These are phyloP conservation scores for Dryobates pubescens DNA, from an alignment of 2,797 vertebrate genomes.

Conservation along the genomic window DNA sequence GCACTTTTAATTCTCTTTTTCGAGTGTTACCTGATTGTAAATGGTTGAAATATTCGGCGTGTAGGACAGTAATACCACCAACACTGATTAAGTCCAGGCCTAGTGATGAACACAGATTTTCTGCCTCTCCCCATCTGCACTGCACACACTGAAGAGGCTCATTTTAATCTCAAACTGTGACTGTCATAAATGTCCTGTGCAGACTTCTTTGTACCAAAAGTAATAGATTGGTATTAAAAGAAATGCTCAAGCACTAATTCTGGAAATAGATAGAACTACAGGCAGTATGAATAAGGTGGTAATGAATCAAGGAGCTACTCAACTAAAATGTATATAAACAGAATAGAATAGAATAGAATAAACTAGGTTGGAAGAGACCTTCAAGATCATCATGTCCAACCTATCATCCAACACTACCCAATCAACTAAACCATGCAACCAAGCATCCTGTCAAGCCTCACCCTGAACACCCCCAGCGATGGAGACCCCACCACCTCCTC, in stretches of 20 bases:
- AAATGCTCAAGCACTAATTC: conserved; percentile 9
- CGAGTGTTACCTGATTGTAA: not conserved
- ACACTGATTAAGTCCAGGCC: not conserved
- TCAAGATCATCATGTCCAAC: too few relatives aligned
- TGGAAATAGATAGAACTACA: not conserved
- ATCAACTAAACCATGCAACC: too few relatives aligned
- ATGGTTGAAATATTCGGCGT: conserved; percentile 2
- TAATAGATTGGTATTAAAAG: conserved; percentile 9
- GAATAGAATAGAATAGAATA: too few relatives aligned
- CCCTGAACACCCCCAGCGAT: too few relatives aligned
- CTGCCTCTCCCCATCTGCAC: not conserved
- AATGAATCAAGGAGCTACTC: not conserved
- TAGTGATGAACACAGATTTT: not conserved
- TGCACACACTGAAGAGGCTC: not conserved
- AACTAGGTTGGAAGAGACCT: too few relatives aligned
- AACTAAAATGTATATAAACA: not conserved
- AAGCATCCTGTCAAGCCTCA: too few relatives aligned
- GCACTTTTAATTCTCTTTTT: not conserved
- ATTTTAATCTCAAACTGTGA: conserved; percentile 6
- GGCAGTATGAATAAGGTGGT: not conserved
- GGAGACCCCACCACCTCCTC: too few relatives aligned
- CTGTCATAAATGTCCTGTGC: not conserved
- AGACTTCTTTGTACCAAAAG: not conserved
- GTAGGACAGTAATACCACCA: not conserved
- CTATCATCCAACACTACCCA: too few relatives aligned